A percentile compares a stretch with the other conserved stretches of the same genome.
Evolutionary conservation across 2,888 invertebrate genomes (phyloP).

Genomic region (Tupiocoris notatus): DNA sequence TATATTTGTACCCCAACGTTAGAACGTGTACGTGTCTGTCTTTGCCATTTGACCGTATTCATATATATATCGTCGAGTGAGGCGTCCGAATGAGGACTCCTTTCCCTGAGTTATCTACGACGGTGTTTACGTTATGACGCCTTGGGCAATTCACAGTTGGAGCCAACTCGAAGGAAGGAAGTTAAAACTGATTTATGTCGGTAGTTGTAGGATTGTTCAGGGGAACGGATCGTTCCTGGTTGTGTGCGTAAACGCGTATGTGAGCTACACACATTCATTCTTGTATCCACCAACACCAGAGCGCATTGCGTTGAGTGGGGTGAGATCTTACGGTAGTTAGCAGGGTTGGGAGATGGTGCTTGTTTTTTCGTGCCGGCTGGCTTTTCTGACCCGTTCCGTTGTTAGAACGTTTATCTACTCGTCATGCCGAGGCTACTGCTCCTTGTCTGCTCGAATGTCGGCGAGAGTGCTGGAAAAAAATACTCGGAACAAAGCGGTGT

Average conservation of each 20-base stretch:
- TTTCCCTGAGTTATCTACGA: slow-evolving; percentile 15
- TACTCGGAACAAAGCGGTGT: too few relatives aligned
- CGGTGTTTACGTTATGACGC: slow-evolving; percentile 31
- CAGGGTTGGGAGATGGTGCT: not conserved
- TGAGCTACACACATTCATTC: not conserved
- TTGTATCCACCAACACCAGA: too few relatives aligned
- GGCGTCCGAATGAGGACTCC: not conserved
- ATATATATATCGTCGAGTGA: too few relatives aligned
- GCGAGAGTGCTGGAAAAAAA: too few relatives aligned
- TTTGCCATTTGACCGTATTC: too few relatives aligned
- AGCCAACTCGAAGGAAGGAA: slow-evolving; percentile 5
- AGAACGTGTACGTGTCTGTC: too few relatives aligned
- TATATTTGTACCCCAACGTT: too few relatives aligned
- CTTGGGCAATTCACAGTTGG: slow-evolving; percentile 19
- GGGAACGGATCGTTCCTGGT: not conserved
- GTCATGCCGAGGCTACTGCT: too few relatives aligned
- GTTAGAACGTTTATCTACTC: not conserved
- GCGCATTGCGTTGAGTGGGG: not conserved
- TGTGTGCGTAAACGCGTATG: not conserved
- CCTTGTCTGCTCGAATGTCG: too few relatives aligned
- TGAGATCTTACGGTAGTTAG: not conserved
- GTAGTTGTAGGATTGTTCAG: slow-evolving; percentile 14
- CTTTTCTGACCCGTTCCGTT: not conserved
- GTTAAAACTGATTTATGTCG: slow-evolving; percentile 32
- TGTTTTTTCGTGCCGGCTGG: not conserved